Evolutionary conservation across 2,113 vertebrate genomes (phyloP).

Genomic region (Malurus alboscapulatus): DNA sequence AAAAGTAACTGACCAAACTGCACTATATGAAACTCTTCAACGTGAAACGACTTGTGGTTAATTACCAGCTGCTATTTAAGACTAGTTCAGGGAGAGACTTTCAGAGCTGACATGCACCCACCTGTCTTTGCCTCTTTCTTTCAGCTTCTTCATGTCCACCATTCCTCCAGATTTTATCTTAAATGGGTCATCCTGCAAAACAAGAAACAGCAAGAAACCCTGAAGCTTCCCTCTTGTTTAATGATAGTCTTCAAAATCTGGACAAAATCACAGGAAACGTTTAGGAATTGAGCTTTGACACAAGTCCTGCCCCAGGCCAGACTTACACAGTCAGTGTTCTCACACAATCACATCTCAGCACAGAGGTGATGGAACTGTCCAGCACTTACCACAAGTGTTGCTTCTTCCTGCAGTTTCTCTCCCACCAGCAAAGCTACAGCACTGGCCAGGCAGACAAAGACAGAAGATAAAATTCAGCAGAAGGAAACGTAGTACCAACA

Average conservation of each 20-base stretch:
- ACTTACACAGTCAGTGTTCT: neutral
- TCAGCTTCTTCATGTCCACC: conserved; percentile 98
- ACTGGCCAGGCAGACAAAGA: conserved; percentile 60
- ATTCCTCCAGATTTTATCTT: conserved; percentile 94
- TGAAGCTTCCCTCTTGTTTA: neutral
- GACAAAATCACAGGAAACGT: neutral
- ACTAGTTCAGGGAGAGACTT: neutral
- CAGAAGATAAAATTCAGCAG: neutral
- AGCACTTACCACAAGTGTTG: conserved; percentile 74
- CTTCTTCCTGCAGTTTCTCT: conserved; percentile 86
- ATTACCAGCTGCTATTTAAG: neutral
- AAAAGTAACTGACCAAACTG: neutral
- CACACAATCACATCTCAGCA: neutral
- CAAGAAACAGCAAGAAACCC: neutral
- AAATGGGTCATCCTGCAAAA: conserved; percentile 90
- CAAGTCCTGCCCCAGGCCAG: neutral
- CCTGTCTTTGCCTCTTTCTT: conserved; percentile 91
- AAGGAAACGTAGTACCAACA: neutral
- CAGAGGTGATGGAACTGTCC: rapidly evolving
- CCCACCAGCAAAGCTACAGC: conserved; percentile 89
- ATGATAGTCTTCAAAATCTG: neutral
- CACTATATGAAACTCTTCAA: neutral
- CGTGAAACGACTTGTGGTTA: neutral
- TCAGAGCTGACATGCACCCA: conserved; percentile 55
- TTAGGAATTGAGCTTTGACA: neutral